Percentiles rank a stretch among this genome's conserved stretches.
phyloP scores from a whole-genome alignment of 2,113 vertebrate genomes.

The Oncorhynchus clarkii region DNA sequence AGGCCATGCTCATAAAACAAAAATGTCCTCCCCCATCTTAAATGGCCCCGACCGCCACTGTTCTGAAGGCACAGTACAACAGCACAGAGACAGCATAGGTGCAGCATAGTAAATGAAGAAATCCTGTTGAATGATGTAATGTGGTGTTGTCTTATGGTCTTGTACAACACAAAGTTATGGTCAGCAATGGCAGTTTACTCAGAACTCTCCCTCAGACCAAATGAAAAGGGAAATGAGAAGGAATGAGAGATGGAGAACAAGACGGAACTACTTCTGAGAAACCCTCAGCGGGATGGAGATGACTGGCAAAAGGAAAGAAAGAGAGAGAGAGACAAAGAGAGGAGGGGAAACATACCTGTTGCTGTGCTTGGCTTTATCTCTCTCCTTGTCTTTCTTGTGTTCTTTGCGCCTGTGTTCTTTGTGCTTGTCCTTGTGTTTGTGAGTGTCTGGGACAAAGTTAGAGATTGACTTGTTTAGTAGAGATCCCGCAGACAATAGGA shows the following conservation, averaged over 20 bases:
- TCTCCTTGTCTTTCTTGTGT: conserved; percentile 93
- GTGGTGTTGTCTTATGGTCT: too few species aligned
- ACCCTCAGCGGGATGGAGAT: too few species aligned
- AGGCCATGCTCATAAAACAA: too few species aligned
- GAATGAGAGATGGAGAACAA: not conserved
- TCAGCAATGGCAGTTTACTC: not conserved
- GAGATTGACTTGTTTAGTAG: conserved; percentile 8
- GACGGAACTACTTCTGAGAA: not conserved
- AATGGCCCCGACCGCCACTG: too few species aligned
- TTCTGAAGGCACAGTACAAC: too few species aligned
- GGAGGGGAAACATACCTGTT: conserved; percentile 81
- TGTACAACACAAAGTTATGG: too few species aligned
- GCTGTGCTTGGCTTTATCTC: conserved; percentile 89
- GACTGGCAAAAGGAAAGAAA: too few species aligned
- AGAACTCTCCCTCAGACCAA: not conserved
- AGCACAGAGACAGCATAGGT: too few species aligned
- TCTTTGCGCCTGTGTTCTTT: conserved; percentile 96
- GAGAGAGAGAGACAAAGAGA: not conserved
- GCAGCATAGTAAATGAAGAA: too few species aligned
- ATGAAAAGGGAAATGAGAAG: not conserved
- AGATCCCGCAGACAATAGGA: not conserved
- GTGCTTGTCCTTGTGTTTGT: conserved; percentile 96
- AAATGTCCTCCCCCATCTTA: too few species aligned
- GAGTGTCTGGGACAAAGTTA: conserved; percentile 58
- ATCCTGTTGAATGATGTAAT: too few species aligned